Evolutionary conservation across 2,113 vertebrate genomes (phyloP), one percentile per base, ranked within the genome.

Genomic region (Glareola pratincola): DNA sequence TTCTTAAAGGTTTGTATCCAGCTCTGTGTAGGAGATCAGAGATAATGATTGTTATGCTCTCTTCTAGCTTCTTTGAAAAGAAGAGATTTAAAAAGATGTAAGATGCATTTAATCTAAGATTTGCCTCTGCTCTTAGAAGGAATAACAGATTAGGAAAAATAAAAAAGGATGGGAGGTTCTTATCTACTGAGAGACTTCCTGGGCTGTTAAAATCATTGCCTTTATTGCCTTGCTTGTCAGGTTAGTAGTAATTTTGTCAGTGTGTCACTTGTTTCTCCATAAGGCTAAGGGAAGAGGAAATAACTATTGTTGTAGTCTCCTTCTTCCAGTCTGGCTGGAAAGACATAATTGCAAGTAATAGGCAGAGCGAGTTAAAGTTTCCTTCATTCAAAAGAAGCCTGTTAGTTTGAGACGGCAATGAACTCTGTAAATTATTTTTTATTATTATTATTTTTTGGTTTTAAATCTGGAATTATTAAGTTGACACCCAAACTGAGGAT

Each of bases 91-190:
- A 63, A 81, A 37, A 43, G 53, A 54, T 6, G 4, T n/a, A 47
- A 53, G 37, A 22, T 24, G 6, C 43, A 8, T 88, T 85, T 87
- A 48, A 81, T 84, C 47, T 23, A 84, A 91, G 29, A 59, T 41
- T 73, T 77, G 27, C 17, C 59, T 73, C 37, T 86, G 62, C 29
- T 85, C 43, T 67, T 47, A 54, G 39, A 43, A 90, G 68, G 26
- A 85, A 23, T 45, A 86, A 77, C 5, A 66, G 32, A 30, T 76
- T 41, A 29, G 14, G 29, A 15, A 19, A 67, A 29, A 37, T n/a
- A 37, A 14, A 4, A 8, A 2, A 2, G 7, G 2, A 8, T 5
- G 6, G 5, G n/a, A 3, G 9, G 9, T 1, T 90, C 24, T 80
- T 83, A 48, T 6, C 45, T 89, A 24, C 32, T 63, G n/a, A 53